phyloP scores from a whole-genome alignment of 1,140 invertebrate genomes.

The Pseudobourletiella spinata region DNA sequence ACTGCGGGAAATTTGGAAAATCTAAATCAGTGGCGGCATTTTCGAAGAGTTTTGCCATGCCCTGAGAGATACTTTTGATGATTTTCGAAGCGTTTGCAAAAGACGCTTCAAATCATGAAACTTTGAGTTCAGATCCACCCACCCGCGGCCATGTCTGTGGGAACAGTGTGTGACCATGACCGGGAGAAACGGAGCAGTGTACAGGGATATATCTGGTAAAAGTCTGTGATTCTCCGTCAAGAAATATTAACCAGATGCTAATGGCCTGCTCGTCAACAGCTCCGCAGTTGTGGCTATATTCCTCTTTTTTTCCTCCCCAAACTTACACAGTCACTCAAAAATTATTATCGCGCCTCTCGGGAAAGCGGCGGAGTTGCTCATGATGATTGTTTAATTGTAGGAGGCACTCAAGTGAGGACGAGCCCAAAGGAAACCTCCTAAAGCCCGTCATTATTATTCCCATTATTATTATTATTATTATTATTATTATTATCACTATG shows the following conservation, averaged over 20 bases:
- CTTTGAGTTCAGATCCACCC: neutral
- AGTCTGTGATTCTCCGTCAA: neutral
- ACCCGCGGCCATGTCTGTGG: neutral
- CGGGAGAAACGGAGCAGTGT: neutral
- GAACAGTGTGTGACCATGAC: neutral
- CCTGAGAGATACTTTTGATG: no score
- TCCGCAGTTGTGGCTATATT: neutral
- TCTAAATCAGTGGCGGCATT: no score
- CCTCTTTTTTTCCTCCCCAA: neutral
- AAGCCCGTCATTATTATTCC: neutral
- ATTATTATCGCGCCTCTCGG: no score
- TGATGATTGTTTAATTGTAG: conserved; percentile 7
- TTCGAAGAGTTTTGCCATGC: no score
- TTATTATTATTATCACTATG: neutral
- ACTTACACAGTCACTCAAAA: neutral
- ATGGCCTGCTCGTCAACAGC: neutral
- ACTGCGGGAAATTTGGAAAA: no score
- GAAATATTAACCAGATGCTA: neutral
- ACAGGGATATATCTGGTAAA: neutral
- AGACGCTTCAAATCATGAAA: neutral
- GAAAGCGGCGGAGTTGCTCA: neutral
- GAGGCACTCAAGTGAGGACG: neutral
- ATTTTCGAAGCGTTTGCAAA: no score
- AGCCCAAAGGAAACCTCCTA: no score
- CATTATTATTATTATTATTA: neutral